Percentiles rank a stretch among this genome's conserved stretches.
These are phyloP conservation scores for Tipula lateralis DNA, from an alignment of 2,888 invertebrate species.

Conservation along the genomic window DNA sequence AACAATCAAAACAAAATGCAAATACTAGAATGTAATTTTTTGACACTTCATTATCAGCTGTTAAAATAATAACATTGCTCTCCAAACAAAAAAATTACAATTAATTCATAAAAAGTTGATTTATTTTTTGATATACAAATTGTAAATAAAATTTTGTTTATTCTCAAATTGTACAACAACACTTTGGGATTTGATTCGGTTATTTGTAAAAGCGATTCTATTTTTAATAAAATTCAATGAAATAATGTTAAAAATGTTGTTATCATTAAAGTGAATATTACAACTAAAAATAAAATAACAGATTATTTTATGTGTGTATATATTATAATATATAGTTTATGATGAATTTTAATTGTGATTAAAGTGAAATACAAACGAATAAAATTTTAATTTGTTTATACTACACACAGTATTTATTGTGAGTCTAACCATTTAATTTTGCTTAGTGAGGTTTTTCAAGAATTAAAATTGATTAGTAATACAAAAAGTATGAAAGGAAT, in stretches of 20 bases:
- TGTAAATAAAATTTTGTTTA: not conserved
- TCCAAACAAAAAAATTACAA: not conserved
- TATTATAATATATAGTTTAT: not conserved
- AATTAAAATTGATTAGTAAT: not conserved
- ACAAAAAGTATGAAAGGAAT: constrained; percentile 2
- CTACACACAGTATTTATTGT: not conserved
- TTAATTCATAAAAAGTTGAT: not conserved
- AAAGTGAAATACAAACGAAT: not conserved
- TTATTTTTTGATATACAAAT: not conserved
- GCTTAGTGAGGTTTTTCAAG: not conserved
- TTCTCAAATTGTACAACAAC: not conserved
- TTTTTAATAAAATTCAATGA: not conserved
- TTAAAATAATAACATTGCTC: not conserved
- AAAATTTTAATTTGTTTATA: not conserved
- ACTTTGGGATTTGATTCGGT: not conserved
- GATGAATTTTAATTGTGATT: not conserved
- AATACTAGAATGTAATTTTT: not conserved
- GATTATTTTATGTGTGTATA: not conserved
- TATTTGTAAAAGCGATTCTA: not conserved
- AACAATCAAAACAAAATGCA: not conserved
- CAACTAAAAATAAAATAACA: not conserved
- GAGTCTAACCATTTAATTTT: not conserved
- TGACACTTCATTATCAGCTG: not conserved
- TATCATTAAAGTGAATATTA: not conserved
- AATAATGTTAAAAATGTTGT: not conserved